Evolutionary conservation across 2,113 vertebrate genomes (phyloP).

Genomic region (Epinephelus cyanopodus): DNA sequence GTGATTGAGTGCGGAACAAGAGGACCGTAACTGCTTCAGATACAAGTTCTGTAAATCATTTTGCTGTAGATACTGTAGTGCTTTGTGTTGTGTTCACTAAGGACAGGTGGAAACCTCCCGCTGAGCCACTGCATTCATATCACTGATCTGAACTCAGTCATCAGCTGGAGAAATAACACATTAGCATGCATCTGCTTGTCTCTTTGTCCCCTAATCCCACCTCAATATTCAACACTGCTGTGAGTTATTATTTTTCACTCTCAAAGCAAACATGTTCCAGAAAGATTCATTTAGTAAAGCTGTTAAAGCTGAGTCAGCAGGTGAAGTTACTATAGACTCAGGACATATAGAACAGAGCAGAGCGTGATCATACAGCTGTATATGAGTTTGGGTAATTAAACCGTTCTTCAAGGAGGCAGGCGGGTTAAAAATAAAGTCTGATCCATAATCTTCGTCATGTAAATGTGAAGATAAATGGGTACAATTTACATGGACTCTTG

Average conservation of each 20-base stretch:
- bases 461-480: not conserved
- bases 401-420: not conserved
- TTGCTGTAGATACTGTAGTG: too few relatives aligned
- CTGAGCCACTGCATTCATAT: conserved; percentile 31
- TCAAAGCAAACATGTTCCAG: conserved; percentile 24
- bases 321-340: conserved; percentile 10
- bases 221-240: conserved; percentile 55
- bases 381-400: not conserved
- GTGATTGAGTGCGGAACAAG: too few relatives aligned
- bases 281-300: conserved; percentile 29
- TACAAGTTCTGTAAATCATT: too few relatives aligned
- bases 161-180: conserved; percentile 45
- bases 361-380: not conserved
- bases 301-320: conserved; percentile 26
- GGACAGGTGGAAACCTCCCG: conserved; percentile 26
- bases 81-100: not conserved
- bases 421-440: not conserved
- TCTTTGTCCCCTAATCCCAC: conserved; percentile 62
- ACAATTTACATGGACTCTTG: not conserved
- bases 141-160: conserved; percentile 25
- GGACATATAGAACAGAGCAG: not conserved
- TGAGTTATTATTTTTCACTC: conserved; percentile 27
- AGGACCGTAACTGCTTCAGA: too few relatives aligned
- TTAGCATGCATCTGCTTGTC: conserved; percentile 52
- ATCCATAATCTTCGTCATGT: not conserved